A percentile compares a stretch with the other conserved stretches of the same genome.
Conservation (phyloP, 2,797 vertebrate species). For the Cyclopterus lumpus region DNA sequence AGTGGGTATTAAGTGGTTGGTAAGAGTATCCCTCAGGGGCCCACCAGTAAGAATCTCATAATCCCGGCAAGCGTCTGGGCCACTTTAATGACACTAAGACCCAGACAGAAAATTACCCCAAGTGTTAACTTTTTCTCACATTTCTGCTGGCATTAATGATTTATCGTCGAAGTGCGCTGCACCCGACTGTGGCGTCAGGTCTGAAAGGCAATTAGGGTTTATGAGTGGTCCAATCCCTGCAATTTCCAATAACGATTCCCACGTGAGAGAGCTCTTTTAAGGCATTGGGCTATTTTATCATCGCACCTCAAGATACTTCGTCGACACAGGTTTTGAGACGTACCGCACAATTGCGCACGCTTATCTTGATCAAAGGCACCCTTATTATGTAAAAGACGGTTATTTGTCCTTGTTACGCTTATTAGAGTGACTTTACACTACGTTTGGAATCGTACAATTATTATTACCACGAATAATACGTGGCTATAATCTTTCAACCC, state of each 20-base stretch:
- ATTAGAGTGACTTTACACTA: not conserved
- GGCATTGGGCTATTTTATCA: conserved; percentile 28
- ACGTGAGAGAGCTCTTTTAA: conserved; percentile 58
- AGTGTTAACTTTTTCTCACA: conserved; percentile 82
- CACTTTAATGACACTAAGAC: conserved; percentile 77
- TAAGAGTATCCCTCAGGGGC: conserved; percentile 69
- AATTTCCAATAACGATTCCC: conserved; percentile 77
- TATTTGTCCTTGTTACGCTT: not conserved
- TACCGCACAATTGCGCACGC: conserved; percentile 26
- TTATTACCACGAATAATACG: not conserved
- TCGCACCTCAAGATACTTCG: conserved; percentile 21
- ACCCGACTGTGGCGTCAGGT: conserved; percentile 78
- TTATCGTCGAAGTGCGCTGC: conserved; percentile 73
- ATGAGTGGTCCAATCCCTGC: conserved; percentile 75
- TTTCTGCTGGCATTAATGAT: conserved; percentile 80
- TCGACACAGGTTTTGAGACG: conserved; percentile 15
- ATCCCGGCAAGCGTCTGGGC: conserved; percentile 79
- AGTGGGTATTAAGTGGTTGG: conserved; percentile 73
- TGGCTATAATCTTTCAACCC: not conserved
- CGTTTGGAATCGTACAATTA: not conserved
- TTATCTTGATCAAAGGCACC: not conserved
- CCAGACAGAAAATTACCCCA: conserved; percentile 82
- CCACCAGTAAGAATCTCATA: conserved; percentile 73
- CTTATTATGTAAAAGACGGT: not conserved
- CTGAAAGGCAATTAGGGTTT: conserved; percentile 81